Base-by-base conservation (phyloP, 2,113 vertebrate genomes). In the Corvus hawaiiensis region DNA sequence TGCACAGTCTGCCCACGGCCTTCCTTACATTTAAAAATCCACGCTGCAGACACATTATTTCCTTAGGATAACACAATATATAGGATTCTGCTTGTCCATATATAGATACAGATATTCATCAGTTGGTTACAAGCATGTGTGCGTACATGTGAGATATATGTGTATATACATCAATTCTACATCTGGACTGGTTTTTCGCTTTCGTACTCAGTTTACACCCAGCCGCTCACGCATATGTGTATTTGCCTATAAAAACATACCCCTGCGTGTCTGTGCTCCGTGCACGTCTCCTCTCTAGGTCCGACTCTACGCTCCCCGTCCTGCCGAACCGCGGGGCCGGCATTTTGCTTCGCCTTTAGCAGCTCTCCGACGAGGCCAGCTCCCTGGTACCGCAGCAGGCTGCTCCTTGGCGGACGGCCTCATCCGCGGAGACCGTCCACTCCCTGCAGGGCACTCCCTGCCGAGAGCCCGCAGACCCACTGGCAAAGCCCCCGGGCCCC, bases 161-260 rank as follows among this genome's bases (percentile, higher is more conserved):
- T 54, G 58, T 61, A 16, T 23, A 30, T 33, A 82, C 89, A 92
- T 37, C 80, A 11, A 67, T 55, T 66, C 76, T 86, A 69, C 96
- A 88, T 84, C 95, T 93, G 94, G 92, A 74, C 59, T 51, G 26
- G 46, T 74, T 93, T 96, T 93, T 90, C 94, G 66, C 90, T 84
- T 92, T 94, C 51, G 10, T 72, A 39, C 77, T 78, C 84, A 14
- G 75, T 66, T 90, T 88, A 80, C 90, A 88, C 90, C 51, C 95
- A 81, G 87, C 13, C 59, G 23, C 62, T 43, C 54, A 67, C 3
- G 26, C 76, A 66, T 52, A 28, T 56, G 63, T 61, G 80, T 48
- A 18, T 39, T 66, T 8, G 21, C 43, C 41, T 74, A 43, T 46
- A 68, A 71, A 61, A 81, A 35, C 3, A 27, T 32, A 23, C 10